phyloP scores from a whole-genome alignment of 2,888 invertebrate genomes.

The Orchesellides sinensis region DNA sequence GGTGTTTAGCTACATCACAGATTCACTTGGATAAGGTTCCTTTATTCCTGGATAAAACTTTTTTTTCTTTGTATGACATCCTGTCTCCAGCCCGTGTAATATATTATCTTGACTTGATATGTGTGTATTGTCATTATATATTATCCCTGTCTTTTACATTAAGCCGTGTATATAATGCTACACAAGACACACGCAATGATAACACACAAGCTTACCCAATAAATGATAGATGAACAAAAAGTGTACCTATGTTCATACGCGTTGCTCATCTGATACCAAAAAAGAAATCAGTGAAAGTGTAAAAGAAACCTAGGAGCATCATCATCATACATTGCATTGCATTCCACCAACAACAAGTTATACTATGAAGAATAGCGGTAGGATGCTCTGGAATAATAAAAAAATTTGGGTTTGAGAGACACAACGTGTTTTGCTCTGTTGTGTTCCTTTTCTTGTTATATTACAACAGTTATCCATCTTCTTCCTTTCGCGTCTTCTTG shows the following conservation, averaged over 20 bases:
- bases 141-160: too few relatives aligned
- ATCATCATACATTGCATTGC: neutral
- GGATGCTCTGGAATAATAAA: neutral
- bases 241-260: constrained; percentile 18
- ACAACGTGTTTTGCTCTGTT: constrained; percentile 32
- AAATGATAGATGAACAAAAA: constrained; percentile 35
- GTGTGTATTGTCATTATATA: too few relatives aligned
- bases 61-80: too few relatives aligned
- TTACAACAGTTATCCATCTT: constrained; percentile 32
- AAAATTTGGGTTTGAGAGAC: neutral
- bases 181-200: too few relatives aligned
- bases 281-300: constrained; percentile 26
- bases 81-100: too few relatives aligned
- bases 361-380: neutral
- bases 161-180: too few relatives aligned
- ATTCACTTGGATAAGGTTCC: too few relatives aligned
- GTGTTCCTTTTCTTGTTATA: too few relatives aligned
- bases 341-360: constrained; percentile 2
- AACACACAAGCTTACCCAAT: constrained; percentile 14
- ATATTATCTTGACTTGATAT: too few relatives aligned
- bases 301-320: neutral
- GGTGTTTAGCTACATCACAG: too few relatives aligned
- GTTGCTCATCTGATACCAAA: too few relatives aligned
- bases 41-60: too few relatives aligned
- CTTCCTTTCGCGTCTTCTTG: neutral